Percentiles rank a stretch among this genome's conserved stretches.
Evolutionary conservation across 2,888 invertebrate species (phyloP).

Genomic region (Ditylenchus weischeri): DNA sequence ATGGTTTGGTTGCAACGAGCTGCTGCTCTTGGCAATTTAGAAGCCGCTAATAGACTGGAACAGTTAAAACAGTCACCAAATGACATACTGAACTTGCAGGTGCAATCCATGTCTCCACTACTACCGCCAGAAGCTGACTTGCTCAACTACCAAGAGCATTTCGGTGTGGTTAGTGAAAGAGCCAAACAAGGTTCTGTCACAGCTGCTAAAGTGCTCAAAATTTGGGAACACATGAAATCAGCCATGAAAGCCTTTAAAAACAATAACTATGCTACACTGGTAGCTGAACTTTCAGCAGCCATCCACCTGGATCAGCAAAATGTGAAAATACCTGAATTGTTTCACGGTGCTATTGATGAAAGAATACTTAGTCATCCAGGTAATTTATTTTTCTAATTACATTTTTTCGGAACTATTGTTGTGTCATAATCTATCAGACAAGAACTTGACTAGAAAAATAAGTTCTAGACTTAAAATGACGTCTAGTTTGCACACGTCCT

Average conservation of each 20-base stretch:
- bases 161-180: no score
- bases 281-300: not conserved
- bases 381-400: no score
- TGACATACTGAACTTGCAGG: no score
- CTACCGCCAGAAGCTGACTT: no score
- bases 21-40: not conserved
- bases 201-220: not conserved
- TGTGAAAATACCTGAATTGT: not conserved
- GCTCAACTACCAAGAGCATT: no score
- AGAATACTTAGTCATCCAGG: no score
- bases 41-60: not conserved
- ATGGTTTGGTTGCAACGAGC: not conserved
- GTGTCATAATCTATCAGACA: no score
- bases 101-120: no score
- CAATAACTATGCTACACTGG: not conserved
- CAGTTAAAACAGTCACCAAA: not conserved
- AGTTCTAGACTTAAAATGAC: no score
- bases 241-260: not conserved
- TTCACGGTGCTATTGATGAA: not conserved
- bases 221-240: conserved; percentile 1
- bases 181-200: not conserved
- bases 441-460: no score
- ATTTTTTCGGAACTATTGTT: no score
- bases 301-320: not conserved
- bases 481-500: no score